Evolutionary conservation across 2,888 invertebrate species (phyloP).

Genomic region (Himalopsyche japonica): DNA sequence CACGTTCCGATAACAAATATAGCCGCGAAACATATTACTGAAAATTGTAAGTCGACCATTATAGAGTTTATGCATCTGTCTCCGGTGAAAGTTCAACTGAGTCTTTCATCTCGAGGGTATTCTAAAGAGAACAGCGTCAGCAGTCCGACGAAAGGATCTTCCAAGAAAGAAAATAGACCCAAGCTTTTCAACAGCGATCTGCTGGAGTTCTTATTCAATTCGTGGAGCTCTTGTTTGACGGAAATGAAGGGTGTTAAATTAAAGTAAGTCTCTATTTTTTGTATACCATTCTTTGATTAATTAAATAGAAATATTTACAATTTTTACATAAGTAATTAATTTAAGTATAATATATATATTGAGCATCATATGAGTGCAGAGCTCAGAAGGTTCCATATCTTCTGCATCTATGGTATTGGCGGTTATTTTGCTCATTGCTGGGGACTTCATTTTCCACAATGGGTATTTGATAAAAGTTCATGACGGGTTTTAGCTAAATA

Average conservation of each 20-base stretch:
- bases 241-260: constrained; percentile 69
- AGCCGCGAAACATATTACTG: constrained; percentile 49
- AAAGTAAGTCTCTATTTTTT: constrained; percentile 51
- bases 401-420: too few relatives aligned
- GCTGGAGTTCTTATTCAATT: constrained; percentile 65
- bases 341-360: too few relatives aligned
- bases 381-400: too few relatives aligned
- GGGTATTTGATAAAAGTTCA: too few relatives aligned
- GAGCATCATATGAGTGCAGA: too few relatives aligned
- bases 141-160: constrained; percentile 46
- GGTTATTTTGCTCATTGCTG: too few relatives aligned
- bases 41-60: constrained; percentile 50
- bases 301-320: too few relatives aligned
- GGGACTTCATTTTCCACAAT: too few relatives aligned
- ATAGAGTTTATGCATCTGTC: constrained; percentile 64
- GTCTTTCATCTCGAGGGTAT: constrained; percentile 59
- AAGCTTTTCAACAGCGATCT: constrained; percentile 63
- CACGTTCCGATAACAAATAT: constrained; percentile 62
- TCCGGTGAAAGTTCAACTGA: constrained; percentile 64
- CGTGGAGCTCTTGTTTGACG: constrained; percentile 66
- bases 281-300: background rate
- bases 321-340: too few relatives aligned
- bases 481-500: too few relatives aligned
- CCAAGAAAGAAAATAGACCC: constrained; percentile 55
- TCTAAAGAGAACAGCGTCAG: constrained; percentile 34